Evolutionary conservation across 2,113 vertebrate species (phyloP), one percentile per base, ranked within the genome.

Genomic region (Ctenomys sociabilis): DNA sequence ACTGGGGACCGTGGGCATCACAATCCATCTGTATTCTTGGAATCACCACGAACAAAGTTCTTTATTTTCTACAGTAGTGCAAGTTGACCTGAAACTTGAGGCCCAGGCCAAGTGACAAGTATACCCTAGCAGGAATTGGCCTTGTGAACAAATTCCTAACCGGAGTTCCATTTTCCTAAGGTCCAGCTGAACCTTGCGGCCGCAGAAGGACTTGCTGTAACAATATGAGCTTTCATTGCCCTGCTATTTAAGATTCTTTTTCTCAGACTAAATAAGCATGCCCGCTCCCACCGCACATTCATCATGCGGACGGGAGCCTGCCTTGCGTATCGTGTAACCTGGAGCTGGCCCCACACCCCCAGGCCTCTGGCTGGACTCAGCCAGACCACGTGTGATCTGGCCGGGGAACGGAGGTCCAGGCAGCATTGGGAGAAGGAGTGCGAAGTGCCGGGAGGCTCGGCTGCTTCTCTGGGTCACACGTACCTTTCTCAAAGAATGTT

Each of bases 341-440:
- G 52, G 77, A 95, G 68, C 21, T 13, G 92, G 63, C 59, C 21
- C 30, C 68, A 82, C 26, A n/a, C 93, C 59, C 61, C 95, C 61
- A 91, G 96, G 84, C 84, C 97, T 90, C 91, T 88, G 85, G 86
- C 95, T 96, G 43, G 14, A 82, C 85, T 83, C 68, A 85, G 93
- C 64, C 28, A 98, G 97, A 98, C 97, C 92, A 5, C 97, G 96
- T 98, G 93, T 95, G 78, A 85, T 81, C 97, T 98, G 97, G 95
- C 97, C 94, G 88, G 94, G 96, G 97, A 97, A 98, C 97, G 97
- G 96, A 97, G 72, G 93, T 96, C 97, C 97, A 98, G 97, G 97
- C 97, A 97, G 97, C 95, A 98, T 97, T 92, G 84, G 94, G 98
- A 93, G 97, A 97, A 96, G 97, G 97, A 97, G 96, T 97, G 98